Evolutionary conservation across 2,888 invertebrate genomes (phyloP).

Genomic region (Stegophylla sp.): DNA sequence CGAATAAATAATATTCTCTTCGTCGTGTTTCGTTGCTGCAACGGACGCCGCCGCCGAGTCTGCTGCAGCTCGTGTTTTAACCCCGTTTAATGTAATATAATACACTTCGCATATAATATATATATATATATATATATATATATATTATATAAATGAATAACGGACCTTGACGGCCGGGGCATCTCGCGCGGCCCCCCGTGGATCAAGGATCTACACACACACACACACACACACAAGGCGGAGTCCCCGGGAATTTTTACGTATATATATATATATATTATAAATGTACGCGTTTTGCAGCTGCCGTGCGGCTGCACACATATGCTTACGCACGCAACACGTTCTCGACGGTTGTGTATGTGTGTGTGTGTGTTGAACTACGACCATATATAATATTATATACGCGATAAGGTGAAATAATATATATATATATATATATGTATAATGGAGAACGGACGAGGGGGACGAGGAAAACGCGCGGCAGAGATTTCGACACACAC

Average conservation of each 20-base stretch:
- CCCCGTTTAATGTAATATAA: background rate
- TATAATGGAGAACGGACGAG: background rate
- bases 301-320: constrained; percentile 11
- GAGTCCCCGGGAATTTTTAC: constrained; percentile 19
- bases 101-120: background rate
- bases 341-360: constrained; percentile 43
- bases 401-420: constrained; percentile 47
- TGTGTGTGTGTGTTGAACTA: background rate
- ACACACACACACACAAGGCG: background rate
- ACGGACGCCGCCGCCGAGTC: background rate
- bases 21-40: no score
- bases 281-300: constrained; percentile 34
- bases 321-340: constrained; percentile 1
- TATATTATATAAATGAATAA: background rate
- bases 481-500: constrained; percentile 59
- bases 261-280: background rate
- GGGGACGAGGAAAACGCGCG: constrained; percentile 14
- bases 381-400: no score
- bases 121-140: background rate
- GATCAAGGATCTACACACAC: constrained; percentile 9
- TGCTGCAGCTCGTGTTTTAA: background rate
- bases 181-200: background rate
- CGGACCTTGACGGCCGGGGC: constrained; percentile 6
- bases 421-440: constrained; percentile 23
- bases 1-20: no score